These are phyloP conservation scores for Drosophila helvetica DNA, from an alignment of 2,888 invertebrate species.

Conservation along the genomic window DNA sequence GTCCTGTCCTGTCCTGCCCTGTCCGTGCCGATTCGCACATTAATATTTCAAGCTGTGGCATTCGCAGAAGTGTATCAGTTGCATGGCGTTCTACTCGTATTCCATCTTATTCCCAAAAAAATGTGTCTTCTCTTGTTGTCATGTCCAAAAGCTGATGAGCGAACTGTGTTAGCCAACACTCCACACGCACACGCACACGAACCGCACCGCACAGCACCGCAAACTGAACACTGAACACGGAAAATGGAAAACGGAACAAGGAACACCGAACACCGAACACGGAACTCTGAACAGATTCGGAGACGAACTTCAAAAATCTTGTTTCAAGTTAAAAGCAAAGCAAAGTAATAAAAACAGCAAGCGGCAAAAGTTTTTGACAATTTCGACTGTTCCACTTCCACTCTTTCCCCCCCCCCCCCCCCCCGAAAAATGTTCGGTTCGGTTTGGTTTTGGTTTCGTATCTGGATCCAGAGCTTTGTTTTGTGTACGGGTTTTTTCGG, in stretches of 20 bases:
- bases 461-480: constrained; percentile 16
- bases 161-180: constrained; percentile 42
- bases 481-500: constrained; percentile 30
- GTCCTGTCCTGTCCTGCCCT: constrained; percentile 21
- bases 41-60: constrained; percentile 63
- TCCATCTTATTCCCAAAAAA: constrained; percentile 26
- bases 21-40: constrained; percentile 42
- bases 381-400: constrained; percentile 30
- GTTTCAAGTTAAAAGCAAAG: constrained; percentile 56
- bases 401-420: constrained; percentile 20
- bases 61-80: constrained; percentile 22
- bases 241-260: not conserved
- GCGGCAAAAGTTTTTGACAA: constrained; percentile 46
- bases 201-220: constrained; percentile 4
- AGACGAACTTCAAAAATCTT: constrained; percentile 49
- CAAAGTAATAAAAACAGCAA: constrained; percentile 55
- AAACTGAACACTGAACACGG: constrained; percentile 5
- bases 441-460: constrained; percentile 47
- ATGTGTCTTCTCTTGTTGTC: constrained; percentile 42
- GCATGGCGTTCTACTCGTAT: constrained; percentile 32
- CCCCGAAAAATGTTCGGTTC: constrained; percentile 15
- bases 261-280: constrained; percentile 3
- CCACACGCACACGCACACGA: constrained; percentile 9
- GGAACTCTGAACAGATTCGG: constrained; percentile 36
- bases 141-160: constrained; percentile 51